Evolutionary conservation across 2,888 invertebrate genomes (phyloP), one percentile per base, ranked within the genome.

Genomic region (Epicampocera succincta): DNA sequence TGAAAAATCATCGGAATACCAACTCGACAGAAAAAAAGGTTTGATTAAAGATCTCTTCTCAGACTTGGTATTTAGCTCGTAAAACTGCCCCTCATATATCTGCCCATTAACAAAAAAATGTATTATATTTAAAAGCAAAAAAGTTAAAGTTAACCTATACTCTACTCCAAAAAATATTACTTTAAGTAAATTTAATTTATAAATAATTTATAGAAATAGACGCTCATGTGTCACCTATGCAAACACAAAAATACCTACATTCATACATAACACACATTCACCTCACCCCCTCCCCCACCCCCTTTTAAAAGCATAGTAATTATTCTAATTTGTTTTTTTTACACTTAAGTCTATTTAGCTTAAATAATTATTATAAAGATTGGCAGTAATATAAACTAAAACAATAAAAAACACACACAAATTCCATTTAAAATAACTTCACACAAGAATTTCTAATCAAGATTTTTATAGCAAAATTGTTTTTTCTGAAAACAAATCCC

Each of bases 141-240:
- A 46, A 15, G n/a, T 50, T 60, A 48, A n/a, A 44, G 12, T 13
- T 42, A 42, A 40, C 19, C 25, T 44, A 17, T 50, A 25, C 33
- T 12, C 50, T 17, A 33, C 38, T 21, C 21, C 17, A 29, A 25
- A 77, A 19, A 66, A 69, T 40, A 58, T 52, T 71, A 76, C 44
- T 69, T 80, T 77, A 83, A 80, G 77, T 80, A 82, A 82, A 71
- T 82, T 60, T 82, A 78, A 74, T 78, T 78, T 78, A 82, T 82
- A 75, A 78, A 60, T 78, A 82, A 74, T 61, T 48, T 68, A 33
- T 75, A 46, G 5, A 46, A 13, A 46, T n/a, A 52, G 5, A 52
- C 19, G 21, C 25, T 38, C 9, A 61, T n/a, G n/a, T n/a, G n/a
- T n/a, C 63, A 71, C 58, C 48, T 17, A 38, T 29, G 13, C 42